phyloP scores from a whole-genome alignment of 2,113 vertebrate genomes.

The Regulus satrapa region DNA sequence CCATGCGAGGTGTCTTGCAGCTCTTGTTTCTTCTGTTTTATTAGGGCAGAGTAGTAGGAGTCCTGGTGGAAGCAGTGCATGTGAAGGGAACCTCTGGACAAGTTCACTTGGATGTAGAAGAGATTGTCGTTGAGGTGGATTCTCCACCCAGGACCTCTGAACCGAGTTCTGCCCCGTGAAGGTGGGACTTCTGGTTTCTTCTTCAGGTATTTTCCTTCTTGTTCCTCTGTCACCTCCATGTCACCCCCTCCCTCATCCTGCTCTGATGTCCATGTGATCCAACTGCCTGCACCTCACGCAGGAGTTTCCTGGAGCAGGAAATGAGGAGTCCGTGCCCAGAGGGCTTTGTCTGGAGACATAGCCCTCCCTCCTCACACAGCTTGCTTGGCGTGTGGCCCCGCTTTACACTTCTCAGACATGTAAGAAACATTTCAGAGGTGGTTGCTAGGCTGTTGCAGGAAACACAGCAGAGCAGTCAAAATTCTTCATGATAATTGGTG shows the following conservation, averaged over 20 bases:
- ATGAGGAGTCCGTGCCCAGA: background rate
- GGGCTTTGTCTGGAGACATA: background rate
- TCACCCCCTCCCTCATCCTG: background rate
- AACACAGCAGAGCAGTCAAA: conserved; percentile 18
- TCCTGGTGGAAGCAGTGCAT: background rate
- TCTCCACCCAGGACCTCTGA: background rate
- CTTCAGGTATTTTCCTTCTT: background rate
- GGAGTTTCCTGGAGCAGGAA: background rate
- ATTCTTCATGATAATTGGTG: conserved; percentile 37
- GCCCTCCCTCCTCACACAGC: rapidly evolving
- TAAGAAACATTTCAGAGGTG: background rate
- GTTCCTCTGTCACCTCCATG: background rate
- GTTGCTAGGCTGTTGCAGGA: conserved; percentile 41
- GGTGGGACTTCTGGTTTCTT: background rate
- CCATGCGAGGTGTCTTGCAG: background rate
- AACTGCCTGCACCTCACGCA: rapidly evolving
- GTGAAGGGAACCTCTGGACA: background rate
- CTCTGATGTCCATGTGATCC: background rate
- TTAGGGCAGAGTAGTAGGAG: background rate
- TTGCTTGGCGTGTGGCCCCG: background rate
- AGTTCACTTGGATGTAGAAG: background rate
- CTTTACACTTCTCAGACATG: background rate
- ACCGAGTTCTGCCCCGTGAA: background rate
- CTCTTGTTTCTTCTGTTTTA: background rate
- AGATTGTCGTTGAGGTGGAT: rapidly evolving